A percentile compares a stretch with the other conserved stretches of the same genome.
Conservation (phyloP, 2,888 invertebrate species). For the Acrobasis consociella region DNA sequence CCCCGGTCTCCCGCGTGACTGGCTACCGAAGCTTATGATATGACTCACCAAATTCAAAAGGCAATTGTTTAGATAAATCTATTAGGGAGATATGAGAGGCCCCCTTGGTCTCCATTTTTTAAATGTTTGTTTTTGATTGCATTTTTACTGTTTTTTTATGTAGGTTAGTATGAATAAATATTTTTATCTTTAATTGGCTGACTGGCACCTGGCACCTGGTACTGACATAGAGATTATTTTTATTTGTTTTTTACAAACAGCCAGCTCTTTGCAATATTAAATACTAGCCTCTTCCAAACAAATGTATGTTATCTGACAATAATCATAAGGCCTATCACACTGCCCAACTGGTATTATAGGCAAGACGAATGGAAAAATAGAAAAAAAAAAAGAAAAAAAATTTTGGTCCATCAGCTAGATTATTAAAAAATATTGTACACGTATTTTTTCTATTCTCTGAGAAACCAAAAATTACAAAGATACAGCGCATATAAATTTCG, state of each 20-base stretch:
- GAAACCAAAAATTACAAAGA: too few relatives aligned
- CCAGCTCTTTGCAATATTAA: background rate
- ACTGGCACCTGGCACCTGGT: background rate
- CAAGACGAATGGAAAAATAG: too few relatives aligned
- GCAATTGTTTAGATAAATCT: constrained; percentile 66
- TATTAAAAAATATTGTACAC: too few relatives aligned
- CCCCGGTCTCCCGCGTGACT: constrained; percentile 84
- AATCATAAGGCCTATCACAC: too few relatives aligned
- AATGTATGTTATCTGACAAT: too few relatives aligned
- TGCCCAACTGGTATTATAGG: too few relatives aligned
- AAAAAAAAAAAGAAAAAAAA: too few relatives aligned
- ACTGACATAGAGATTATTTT: background rate
- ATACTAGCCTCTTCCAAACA: too few relatives aligned
- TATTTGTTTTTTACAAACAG: background rate
- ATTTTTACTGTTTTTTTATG: constrained; percentile 4
- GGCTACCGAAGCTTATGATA: too few relatives aligned
- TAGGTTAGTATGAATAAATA: background rate
- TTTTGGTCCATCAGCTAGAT: too few relatives aligned
- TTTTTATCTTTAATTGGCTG: background rate
- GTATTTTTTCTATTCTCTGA: too few relatives aligned
- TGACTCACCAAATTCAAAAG: constrained; percentile 68
- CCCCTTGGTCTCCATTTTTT: constrained; percentile 12
- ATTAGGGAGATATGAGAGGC: constrained; percentile 54
- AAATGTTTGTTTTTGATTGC: constrained; percentile 4
- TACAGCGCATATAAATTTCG: too few relatives aligned